Percentiles rank a stretch among this genome's conserved stretches.
Evolutionary conservation across 1,140 invertebrate species (phyloP).

Genomic region (Zaprionus taronus): DNA sequence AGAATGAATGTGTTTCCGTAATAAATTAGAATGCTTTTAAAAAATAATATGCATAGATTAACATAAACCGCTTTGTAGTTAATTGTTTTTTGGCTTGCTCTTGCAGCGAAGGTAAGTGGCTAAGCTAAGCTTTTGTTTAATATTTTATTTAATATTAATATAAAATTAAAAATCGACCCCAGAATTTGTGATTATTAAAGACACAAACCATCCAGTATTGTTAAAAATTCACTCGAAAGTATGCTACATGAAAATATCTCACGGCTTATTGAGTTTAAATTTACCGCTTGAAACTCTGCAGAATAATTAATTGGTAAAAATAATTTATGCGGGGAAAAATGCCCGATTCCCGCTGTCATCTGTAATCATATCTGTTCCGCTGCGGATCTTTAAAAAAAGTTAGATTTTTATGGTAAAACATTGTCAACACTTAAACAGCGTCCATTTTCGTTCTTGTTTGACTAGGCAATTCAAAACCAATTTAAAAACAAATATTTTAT

Average conservation of each 20-base stretch:
- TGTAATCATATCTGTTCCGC: no score
- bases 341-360: no score
- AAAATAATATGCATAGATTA: constrained; percentile 32
- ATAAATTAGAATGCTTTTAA: constrained; percentile 41
- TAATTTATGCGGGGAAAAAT: no score
- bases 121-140: not conserved
- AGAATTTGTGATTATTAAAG: not conserved
- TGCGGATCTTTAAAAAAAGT: no score
- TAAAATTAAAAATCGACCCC: not conserved
- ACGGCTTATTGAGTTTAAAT: not conserved
- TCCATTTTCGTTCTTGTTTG: no score
- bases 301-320: not conserved
- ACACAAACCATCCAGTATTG: not conserved
- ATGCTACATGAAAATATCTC: not conserved
- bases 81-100: constrained; percentile 1
- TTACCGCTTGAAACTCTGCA: not conserved
- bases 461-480: no score
- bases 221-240: not conserved
- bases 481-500: no score
- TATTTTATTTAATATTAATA: not conserved
- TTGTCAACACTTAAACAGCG: no score
- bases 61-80: constrained; percentile 57
- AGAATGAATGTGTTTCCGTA: constrained; percentile 21
- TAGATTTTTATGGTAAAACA: no score
- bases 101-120: constrained; percentile 49